Evolutionary conservation across 2,797 vertebrate species (phyloP).

Genomic region (Varecia variegata): DNA sequence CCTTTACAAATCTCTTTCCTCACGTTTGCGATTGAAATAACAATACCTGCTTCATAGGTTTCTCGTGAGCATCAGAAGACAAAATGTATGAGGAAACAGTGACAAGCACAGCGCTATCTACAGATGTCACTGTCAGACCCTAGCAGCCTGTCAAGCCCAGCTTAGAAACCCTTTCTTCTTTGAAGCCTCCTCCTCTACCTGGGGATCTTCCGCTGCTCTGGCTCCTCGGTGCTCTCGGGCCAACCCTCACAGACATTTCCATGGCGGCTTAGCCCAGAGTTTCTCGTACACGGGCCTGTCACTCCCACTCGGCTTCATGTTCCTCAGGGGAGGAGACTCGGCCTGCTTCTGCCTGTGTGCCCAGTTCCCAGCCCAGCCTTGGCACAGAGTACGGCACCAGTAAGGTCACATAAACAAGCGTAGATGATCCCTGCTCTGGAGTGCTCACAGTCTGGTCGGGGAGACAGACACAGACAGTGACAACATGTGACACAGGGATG

Average conservation of each 20-base stretch:
- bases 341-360: background rate
- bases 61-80: background rate
- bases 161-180: background rate
- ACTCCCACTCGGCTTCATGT: background rate
- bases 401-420: background rate
- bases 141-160: background rate
- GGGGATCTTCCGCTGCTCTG: background rate
- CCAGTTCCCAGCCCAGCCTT: background rate
- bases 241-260: background rate
- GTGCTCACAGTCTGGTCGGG: background rate
- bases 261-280: background rate
- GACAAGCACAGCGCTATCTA: background rate
- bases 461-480: background rate
- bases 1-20: background rate
- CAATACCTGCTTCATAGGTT: background rate
- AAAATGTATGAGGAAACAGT: background rate
- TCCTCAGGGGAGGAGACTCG: background rate
- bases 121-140: background rate
- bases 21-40: background rate
- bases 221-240: background rate
- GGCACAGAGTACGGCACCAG: background rate
- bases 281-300: background rate
- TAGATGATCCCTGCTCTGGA: background rate
- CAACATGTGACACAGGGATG: background rate
- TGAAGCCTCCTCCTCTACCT: background rate